These are phyloP conservation scores for Ctenochaetus hawaiiensis DNA, from an alignment of 2,797 vertebrate species.

Conservation along the genomic window DNA sequence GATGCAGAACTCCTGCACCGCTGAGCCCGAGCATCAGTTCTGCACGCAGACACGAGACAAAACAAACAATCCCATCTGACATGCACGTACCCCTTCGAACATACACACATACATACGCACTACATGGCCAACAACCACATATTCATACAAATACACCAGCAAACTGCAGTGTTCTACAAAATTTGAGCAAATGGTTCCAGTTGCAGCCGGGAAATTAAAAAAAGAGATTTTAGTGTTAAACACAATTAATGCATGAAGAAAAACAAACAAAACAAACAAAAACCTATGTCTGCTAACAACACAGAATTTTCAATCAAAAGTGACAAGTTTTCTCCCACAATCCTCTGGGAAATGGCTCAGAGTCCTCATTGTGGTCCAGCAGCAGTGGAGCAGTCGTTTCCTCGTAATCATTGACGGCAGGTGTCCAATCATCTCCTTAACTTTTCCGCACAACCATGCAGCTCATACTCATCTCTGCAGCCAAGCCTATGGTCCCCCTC, in stretches of 20 bases:
- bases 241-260: constrained; percentile 53
- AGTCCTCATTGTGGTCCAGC: constrained; percentile 75
- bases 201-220: constrained; percentile 66
- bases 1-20: constrained; percentile 73
- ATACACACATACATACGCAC: constrained; percentile 68
- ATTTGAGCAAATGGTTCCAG: constrained; percentile 64
- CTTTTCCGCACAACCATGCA: constrained; percentile 17
- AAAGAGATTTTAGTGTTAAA: constrained; percentile 36
- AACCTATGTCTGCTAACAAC: constrained; percentile 59
- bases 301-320: constrained; percentile 52
- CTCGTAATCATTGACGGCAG: constrained; percentile 36
- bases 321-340: constrained; percentile 71
- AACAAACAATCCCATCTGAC: constrained; percentile 67
- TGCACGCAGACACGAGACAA: constrained; percentile 64
- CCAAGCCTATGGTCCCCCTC: constrained; percentile 50
- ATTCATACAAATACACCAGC: constrained; percentile 65
- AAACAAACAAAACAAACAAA: constrained; percentile 36
- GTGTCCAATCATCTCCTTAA: constrained; percentile 30
- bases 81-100: constrained; percentile 70
- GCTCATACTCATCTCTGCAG: constrained; percentile 51
- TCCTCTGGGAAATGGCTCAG: constrained; percentile 76
- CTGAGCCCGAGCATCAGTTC: constrained; percentile 67
- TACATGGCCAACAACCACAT: constrained; percentile 64
- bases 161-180: constrained; percentile 68
- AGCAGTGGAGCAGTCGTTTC: constrained; percentile 64